A percentile compares a stretch with the other conserved stretches of the same genome.
These are phyloP conservation scores for Catocala sponsa DNA, from an alignment of 2,888 invertebrate genomes.

Conservation along the genomic window DNA sequence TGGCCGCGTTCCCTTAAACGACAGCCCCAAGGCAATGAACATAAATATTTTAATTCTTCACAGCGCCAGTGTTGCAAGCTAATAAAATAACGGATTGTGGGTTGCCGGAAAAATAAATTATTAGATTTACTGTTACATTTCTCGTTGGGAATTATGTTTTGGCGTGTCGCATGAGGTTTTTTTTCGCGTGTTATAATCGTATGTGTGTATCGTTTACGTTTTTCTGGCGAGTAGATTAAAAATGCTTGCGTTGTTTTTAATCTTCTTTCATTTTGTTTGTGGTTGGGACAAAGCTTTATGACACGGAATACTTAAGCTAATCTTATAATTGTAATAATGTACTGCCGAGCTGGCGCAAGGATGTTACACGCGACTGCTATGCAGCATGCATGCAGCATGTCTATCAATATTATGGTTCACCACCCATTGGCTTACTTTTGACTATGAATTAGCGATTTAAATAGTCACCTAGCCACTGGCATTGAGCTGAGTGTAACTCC, in stretches of 20 bases:
- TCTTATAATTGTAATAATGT: not conserved
- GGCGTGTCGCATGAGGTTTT: constrained; percentile 24
- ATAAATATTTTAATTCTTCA: constrained; percentile 68
- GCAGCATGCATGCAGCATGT: too few relatives aligned
- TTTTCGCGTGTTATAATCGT: not conserved
- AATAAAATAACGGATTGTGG: constrained; percentile 58
- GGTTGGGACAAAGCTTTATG: not conserved
- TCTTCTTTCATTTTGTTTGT: constrained; percentile 10
- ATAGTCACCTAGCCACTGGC: too few relatives aligned
- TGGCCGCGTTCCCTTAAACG: constrained; percentile 43
- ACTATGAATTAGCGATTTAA: too few relatives aligned
- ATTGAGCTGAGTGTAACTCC: too few relatives aligned
- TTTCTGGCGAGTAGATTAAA: not conserved
- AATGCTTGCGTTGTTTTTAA: not conserved
- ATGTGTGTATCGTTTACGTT: not conserved
- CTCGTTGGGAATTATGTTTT: constrained; percentile 37
- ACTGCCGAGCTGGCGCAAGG: too few relatives aligned
- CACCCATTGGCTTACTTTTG: too few relatives aligned
- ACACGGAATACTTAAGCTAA: not conserved
- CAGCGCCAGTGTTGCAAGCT: constrained; percentile 52
- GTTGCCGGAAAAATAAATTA: constrained; percentile 46
- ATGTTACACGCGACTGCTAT: too few relatives aligned
- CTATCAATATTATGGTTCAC: too few relatives aligned
- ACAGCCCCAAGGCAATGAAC: constrained; percentile 53
- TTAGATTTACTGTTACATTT: constrained; percentile 44